phyloP scores from a whole-genome alignment of 2,113 vertebrate species.

The Plestiodon gilberti region DNA sequence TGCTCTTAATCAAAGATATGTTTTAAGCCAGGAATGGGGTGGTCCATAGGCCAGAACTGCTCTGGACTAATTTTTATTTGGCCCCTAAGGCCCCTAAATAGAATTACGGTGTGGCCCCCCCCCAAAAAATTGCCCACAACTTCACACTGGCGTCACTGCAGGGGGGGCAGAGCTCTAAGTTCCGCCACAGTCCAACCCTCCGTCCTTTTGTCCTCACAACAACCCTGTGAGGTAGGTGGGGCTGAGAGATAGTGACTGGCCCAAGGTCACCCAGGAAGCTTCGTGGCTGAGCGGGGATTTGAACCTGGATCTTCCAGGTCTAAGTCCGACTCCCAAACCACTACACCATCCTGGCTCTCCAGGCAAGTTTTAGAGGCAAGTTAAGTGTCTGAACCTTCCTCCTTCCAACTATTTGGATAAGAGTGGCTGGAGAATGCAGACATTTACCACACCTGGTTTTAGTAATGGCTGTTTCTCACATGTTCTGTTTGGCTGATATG shows the following conservation, averaged over 20 bases:
- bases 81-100: not conserved
- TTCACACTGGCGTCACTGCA: too few species aligned
- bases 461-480: not conserved
- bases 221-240: too few species aligned
- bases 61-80: not conserved
- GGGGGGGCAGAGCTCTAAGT: too few species aligned
- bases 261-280: too few species aligned
- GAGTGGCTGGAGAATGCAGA: not conserved
- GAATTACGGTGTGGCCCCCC: not conserved
- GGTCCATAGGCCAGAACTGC: not conserved
- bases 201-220: too few species aligned
- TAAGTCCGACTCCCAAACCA: too few species aligned
- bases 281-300: too few species aligned
- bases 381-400: not conserved
- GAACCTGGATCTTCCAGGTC: too few species aligned
- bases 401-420: not conserved
- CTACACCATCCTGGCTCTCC: too few species aligned
- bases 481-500: not conserved
- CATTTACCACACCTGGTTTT: not conserved
- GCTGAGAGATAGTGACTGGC: too few species aligned
- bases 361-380: not conserved
- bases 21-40: not conserved
- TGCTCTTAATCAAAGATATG: not conserved
- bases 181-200: too few species aligned
- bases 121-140: not conserved